Base-by-base conservation (phyloP, 2,113 vertebrate genomes). In the Callopanchax toddi region DNA sequence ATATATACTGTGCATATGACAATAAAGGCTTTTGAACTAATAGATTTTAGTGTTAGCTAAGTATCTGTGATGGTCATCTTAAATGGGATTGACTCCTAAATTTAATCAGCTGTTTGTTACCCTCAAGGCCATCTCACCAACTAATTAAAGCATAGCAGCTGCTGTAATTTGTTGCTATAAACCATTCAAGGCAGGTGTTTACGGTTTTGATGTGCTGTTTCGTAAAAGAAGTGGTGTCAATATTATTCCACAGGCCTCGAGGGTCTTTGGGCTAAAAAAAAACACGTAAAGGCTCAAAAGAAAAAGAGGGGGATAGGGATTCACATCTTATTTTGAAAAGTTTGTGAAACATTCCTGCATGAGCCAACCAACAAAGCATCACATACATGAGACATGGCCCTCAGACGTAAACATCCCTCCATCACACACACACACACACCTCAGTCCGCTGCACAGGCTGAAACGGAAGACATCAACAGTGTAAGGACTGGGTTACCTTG, bases 381-480 rank as follows among this genome's bases (percentile, higher is more conserved):
- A 40, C 20, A 42, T 63, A 58, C 69, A 72, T 16, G 60, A 74
- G 58, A 73, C 67, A 23, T 20, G 40, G 54, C 75, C 54, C 45
- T 72, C 74, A 83, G 67, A 87, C 76, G 68, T 80, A 81, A 80
- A 84, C 80, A 75, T 25, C 56, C 58, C 29, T 16, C 37, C 63
- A 34, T 3, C 20, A 23, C 36, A 39, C 40, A 1, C 34, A 36
- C 34, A 36, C 29, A 50, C 52, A 55, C 21, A 40, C 43, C 46
- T 49, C 64, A 42, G 34, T 21, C 22, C 42, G 44, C 57, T 23
- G 12, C 23, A 36, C 36, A 68, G 20, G 46, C 49, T 6, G 44
- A 52, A 52, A 68, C 0, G 54, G 71, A 75, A 75, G 74, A 60
- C 76, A 32, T 1, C 57, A 22, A 56, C 53, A 49, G 61, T 59